These are phyloP conservation scores for Lophotriccus pileatus DNA, from an alignment of 2,797 vertebrate genomes.

Conservation along the genomic window DNA sequence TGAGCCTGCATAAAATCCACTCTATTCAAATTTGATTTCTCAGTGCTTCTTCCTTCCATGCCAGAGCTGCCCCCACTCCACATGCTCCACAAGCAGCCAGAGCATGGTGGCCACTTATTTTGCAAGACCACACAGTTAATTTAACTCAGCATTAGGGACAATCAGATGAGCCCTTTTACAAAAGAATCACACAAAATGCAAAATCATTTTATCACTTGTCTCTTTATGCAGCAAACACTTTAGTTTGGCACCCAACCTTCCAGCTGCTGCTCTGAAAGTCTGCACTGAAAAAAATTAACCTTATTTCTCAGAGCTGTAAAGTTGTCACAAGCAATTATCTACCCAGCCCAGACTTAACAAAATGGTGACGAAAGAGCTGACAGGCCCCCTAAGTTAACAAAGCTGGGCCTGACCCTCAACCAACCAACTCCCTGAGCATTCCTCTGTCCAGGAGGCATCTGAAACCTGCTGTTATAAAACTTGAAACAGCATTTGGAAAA, in stretches of 20 bases:
- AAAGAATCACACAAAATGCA: not conserved
- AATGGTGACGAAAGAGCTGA: not conserved
- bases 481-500: not conserved
- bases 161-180: not conserved
- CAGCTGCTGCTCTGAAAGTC: not conserved
- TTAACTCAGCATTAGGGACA: not conserved
- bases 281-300: not conserved
- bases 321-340: not conserved
- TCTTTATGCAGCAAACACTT: not conserved
- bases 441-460: not conserved
- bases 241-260: not conserved
- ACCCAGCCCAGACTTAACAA: not conserved
- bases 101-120: not conserved
- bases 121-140: not conserved
- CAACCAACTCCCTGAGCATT: not conserved
- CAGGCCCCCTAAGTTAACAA: not conserved
- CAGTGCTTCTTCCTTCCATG: not conserved
- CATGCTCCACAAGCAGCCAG: not conserved
- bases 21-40: not conserved
- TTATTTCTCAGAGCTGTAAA: not conserved
- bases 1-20: not conserved
- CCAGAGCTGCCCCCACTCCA: not conserved
- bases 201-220: not conserved
- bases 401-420: not conserved
- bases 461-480: not conserved